Evolutionary conservation across 35 echinoderm and acorn worm genomes (phyloP), one percentile per base, ranked within the genome.

Genomic region (Amphiura filiformis): DNA sequence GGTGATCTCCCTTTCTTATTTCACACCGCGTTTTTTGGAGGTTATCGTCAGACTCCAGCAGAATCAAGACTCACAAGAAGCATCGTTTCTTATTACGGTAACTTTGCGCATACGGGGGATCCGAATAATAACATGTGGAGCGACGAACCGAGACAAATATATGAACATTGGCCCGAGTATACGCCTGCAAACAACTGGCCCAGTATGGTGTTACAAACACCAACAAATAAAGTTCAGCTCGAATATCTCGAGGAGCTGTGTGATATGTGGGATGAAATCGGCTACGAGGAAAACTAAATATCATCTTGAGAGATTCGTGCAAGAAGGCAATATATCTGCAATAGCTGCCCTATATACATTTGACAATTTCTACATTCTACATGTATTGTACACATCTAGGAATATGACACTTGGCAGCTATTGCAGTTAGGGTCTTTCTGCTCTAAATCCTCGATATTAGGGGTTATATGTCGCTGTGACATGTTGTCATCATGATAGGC

Each of bases 1-100:
- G 86, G 86, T 1, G 91, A 93, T 17, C 37, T 93, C 0, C 80
- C 91, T 38, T 93, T 76, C 65, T 12, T 93, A 35, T 88, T 93
- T 23, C 80, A 86, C 36, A 84, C 80, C 34, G 86, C 81, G 17
- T 0, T 35, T 35, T 40, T 89, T 3, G 64, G 32, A 39, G 81
- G 87, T 12, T 87, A 39, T 78, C 36, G 80, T 23, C 89, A 81
- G 31, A 85, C 80, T 0, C 15, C 81, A 17, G 47, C 34, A 23
- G 88, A 90, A 37, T 31, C 0, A 32, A 57, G 0, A 26, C n/a
- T 89, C 23, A 36, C 37, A 31, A 32, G 84, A 20, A 78, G 75
- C 26, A 78, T 84, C 39, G 65, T 84, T 65, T 49, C 56, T n/a
- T 93, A 93, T 34, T 80, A 70, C 26, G 86, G 61, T 1, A 93